phyloP scores from a whole-genome alignment of 2,888 invertebrate species.

The Amblyjoppa proteus region DNA sequence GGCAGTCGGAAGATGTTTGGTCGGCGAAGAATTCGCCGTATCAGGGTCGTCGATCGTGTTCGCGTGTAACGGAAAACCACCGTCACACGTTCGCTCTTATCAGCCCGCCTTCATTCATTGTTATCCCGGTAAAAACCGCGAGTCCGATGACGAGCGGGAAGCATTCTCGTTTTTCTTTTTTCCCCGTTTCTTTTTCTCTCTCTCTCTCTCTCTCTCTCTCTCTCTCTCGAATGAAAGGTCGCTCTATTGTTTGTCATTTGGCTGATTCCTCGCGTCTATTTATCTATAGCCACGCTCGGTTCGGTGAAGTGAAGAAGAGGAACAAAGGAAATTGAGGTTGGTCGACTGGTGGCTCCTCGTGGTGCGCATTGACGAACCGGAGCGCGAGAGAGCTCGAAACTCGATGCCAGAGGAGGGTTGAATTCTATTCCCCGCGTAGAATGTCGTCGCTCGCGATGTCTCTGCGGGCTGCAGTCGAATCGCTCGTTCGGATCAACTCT shows the following conservation, averaged over 20 bases:
- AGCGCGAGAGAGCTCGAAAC: conserved; percentile 40
- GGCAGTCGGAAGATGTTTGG: not conserved
- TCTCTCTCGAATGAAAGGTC: conserved; percentile 1
- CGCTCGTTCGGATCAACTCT: conserved; percentile 26
- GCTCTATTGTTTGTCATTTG: conserved; percentile 26
- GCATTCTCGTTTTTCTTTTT: conserved; percentile 20
- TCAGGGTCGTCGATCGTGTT: conserved; percentile 9
- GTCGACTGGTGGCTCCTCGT: conserved; percentile 14
- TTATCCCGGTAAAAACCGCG: conserved; percentile 9
- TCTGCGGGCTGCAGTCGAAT: conserved; percentile 17
- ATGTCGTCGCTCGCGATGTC: conserved; percentile 23
- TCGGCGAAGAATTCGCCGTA: conserved; percentile 7
- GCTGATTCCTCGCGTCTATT: conserved; percentile 48
- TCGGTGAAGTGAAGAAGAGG: conserved; percentile 18
- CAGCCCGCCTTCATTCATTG: conserved; percentile 8
- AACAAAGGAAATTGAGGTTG: conserved; percentile 42
- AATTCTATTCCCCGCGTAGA: conserved; percentile 38
- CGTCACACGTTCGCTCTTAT: conserved; percentile 8
- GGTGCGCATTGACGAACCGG: conserved; percentile 38
- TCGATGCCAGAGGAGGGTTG: conserved; percentile 46
- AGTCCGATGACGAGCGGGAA: conserved; percentile 6
- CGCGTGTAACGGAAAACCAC: not conserved
- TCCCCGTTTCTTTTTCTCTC: not conserved
- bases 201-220: not conserved
- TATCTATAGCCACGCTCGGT: conserved; percentile 13